Base-by-base conservation (phyloP, 2,888 invertebrate genomes). In the Protula sp. region DNA sequence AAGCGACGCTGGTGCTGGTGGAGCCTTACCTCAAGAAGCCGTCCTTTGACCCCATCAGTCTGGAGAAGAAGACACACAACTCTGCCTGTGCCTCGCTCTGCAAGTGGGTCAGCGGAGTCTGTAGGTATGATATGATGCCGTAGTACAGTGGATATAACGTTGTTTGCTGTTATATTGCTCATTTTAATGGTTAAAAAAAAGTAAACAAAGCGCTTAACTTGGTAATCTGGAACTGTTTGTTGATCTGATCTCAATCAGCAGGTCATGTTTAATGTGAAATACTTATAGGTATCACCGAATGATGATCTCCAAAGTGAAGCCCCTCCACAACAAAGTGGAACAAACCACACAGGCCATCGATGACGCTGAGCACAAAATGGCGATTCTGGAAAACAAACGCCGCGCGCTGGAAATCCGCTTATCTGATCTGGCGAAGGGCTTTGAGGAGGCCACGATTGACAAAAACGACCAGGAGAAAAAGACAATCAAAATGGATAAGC, bases 371-470 rank as follows among this genome's bases (percentile, higher is more conserved):
- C 76, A 78, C 62, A 78, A 74, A 61, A 78, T 79, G 78, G 72
- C 70, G 27, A 72, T 73, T 0, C 71, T 81, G 51, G 79, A 79
- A 57, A 76, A 72, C 60, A 81, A 80, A 61, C 67, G 76, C 54
- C 76, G 75, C 66, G 77, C 73, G 47, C 29, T 56, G 3, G 57
- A 56, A 27, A 26, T 77, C 1, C 66, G 81, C 59, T 70, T 81
- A 38, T 69, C 73, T 3, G 80, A 78, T 54, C 68, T 81, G 31
- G 78, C 79, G 1, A 70, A 71, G 55, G 76, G 76, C 1, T 81
- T 80, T 70, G 81, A 81, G 65, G 79, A 81, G 63, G 80, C 81
- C 0, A 80, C 80, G 0, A 78, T 81, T 52, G 81, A 81, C 66
- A 80, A 80, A 61, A 80, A 79, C 64, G 75, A 79, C 54, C 81